phyloP scores from a whole-genome alignment of 2,113 vertebrate species.

The Scopus umbretta region DNA sequence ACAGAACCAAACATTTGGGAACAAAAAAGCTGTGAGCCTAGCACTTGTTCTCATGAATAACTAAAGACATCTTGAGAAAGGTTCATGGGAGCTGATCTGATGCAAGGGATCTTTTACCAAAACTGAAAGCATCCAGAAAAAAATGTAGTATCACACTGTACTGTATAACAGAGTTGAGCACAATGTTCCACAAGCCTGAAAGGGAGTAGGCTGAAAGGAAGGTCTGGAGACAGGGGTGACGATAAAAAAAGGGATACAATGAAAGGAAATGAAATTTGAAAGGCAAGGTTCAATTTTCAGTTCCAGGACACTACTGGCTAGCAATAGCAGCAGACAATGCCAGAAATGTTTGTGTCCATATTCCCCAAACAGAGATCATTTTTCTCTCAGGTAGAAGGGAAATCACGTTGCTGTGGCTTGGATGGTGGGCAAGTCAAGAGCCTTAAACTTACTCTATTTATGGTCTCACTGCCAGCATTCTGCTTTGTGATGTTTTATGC shows the following conservation, averaged over 20 bases:
- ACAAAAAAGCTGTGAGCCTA: neutral
- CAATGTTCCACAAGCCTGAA: neutral
- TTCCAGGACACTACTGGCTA: neutral
- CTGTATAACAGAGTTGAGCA: no score
- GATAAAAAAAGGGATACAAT: neutral
- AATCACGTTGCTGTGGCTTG: neutral
- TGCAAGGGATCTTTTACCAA: rapidly evolving
- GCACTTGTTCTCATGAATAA: neutral
- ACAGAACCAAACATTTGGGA: neutral
- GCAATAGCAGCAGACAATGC: neutral
- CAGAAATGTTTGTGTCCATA: neutral
- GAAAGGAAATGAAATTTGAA: neutral
- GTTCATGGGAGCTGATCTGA: neutral
- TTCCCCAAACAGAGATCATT: neutral
- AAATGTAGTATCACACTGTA: rapidly evolving
- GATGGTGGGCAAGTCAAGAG: neutral
- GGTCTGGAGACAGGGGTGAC: rapidly evolving
- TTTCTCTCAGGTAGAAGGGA: neutral
- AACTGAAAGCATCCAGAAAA: neutral
- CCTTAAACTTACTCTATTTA: neutral
- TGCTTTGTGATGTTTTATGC: neutral
- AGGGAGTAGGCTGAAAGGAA: neutral
- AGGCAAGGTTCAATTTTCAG: neutral
- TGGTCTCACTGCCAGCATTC: neutral
- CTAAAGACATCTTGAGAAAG: neutral